Evolutionary conservation across 1,140 invertebrate species (phyloP).

Genomic region (Acromyrmex echinatior): DNA sequence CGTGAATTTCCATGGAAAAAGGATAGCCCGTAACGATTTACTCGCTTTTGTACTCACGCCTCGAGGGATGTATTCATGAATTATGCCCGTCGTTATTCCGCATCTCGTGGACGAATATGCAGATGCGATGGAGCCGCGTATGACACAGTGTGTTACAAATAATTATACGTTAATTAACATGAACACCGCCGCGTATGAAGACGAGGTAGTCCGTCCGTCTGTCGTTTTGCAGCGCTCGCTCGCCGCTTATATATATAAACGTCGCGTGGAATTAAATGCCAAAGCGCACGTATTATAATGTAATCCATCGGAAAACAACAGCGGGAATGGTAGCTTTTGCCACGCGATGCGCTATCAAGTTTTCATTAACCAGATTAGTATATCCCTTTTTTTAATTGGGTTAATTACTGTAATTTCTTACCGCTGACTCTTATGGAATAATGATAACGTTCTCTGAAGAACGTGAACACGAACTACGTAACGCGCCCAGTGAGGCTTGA

Average conservation of each 20-base stretch:
- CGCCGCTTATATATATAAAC: background rate
- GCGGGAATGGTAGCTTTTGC: conserved; percentile 6
- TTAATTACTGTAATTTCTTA: conserved; percentile 49
- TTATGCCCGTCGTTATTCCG: conserved; percentile 49
- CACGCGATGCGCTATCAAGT: conserved; percentile 14
- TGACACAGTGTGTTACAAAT: conserved; percentile 42
- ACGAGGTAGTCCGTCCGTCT: background rate
- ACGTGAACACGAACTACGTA: background rate
- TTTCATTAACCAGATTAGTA: conserved; percentile 34
- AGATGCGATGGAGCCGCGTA: conserved; percentile 12
- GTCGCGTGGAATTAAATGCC: conserved; percentile 46
- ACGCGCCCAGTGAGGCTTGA: conserved; percentile 30
- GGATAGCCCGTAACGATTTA: conserved; percentile 62
- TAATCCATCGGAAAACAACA: conserved; percentile 30
- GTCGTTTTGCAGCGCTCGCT: conserved; percentile 14
- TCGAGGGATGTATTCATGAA: conserved; percentile 61
- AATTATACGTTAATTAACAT: conserved; percentile 55
- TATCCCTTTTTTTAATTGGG: conserved; percentile 28
- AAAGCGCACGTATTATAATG: conserved; percentile 19
- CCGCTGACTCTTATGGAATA: background rate
- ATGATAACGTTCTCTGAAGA: background rate
- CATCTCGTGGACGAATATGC: conserved; percentile 19
- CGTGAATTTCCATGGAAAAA: conserved; percentile 61
- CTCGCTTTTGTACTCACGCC: conserved; percentile 58
- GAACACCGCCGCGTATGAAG: conserved; percentile 17